A percentile compares a stretch with the other conserved stretches of the same genome.
Evolutionary conservation across 2,113 vertebrate genomes (phyloP).

Genomic region (Channa argus): DNA sequence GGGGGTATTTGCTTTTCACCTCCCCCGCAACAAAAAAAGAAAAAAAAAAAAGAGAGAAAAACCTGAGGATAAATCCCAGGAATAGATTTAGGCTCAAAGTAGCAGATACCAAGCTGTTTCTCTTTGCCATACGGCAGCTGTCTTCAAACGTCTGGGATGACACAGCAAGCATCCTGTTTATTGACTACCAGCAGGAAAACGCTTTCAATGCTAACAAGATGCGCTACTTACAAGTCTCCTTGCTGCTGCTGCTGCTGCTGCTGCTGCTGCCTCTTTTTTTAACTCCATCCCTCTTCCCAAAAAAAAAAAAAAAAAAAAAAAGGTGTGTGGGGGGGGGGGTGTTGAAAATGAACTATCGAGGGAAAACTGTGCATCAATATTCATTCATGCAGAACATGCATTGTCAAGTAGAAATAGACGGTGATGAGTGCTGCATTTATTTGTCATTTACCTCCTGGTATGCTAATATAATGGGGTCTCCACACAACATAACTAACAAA

Average conservation of each 20-base stretch:
- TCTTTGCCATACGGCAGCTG: slow-evolving; percentile 77
- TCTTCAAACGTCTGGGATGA: slow-evolving; percentile 81
- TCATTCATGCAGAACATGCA: slow-evolving; percentile 78
- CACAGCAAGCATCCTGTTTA: slow-evolving; percentile 82
- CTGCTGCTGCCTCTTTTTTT: slow-evolving; percentile 35
- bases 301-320: slow-evolving; percentile 5
- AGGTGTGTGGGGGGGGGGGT: background rate
- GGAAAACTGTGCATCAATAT: slow-evolving; percentile 78
- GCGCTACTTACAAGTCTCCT: slow-evolving; percentile 74
- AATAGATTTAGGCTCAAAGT: slow-evolving; percentile 78
- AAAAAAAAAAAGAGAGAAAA: slow-evolving; percentile 38
- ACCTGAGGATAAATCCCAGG: slow-evolving; percentile 66
- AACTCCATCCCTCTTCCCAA: slow-evolving; percentile 29
- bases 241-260: slow-evolving; percentile 55
- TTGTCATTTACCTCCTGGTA: slow-evolving; percentile 82
- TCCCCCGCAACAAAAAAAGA: background rate
- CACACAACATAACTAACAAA: slow-evolving; percentile 68
- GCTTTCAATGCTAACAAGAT: slow-evolving; percentile 77
- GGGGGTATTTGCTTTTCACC: slow-evolving; percentile 30
- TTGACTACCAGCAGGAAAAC: slow-evolving; percentile 78
- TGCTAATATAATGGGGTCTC: slow-evolving; percentile 78
- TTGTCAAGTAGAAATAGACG: slow-evolving; percentile 74
- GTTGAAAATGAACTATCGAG: slow-evolving; percentile 58
- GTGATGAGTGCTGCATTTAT: slow-evolving; percentile 78
- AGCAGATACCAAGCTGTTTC: slow-evolving; percentile 74